phyloP scores from a whole-genome alignment of 2,888 invertebrate genomes.

The Hirudinaria manillensis region DNA sequence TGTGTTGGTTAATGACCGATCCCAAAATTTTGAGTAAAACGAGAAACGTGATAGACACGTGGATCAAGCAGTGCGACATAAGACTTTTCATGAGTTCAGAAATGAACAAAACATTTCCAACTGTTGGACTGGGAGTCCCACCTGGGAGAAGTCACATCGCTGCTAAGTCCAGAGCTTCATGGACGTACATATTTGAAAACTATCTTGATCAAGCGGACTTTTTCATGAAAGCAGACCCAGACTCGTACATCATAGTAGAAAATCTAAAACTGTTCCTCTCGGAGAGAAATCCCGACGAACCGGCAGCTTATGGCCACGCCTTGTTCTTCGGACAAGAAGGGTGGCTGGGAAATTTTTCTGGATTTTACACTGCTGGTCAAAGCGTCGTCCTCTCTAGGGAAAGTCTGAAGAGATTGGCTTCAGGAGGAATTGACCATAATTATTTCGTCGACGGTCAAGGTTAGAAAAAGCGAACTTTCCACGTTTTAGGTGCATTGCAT shows the following conservation, averaged over 20 bases:
- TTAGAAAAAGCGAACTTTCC: background rate
- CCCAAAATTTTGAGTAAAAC: slow-evolving; percentile 31
- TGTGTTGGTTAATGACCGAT: slow-evolving; percentile 38
- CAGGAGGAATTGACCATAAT: background rate
- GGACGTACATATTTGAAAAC: slow-evolving; percentile 34
- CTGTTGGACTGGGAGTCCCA: slow-evolving; percentile 35
- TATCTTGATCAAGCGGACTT: slow-evolving; percentile 25
- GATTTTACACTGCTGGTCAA: slow-evolving; percentile 30
- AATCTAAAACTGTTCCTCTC: slow-evolving; percentile 24
- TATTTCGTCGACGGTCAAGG: slow-evolving; percentile 26
- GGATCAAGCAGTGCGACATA: slow-evolving; percentile 37
- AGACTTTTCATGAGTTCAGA: slow-evolving; percentile 38
- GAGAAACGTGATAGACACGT: slow-evolving; percentile 35
- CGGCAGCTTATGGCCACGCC: slow-evolving; percentile 29
- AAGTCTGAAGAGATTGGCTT: slow-evolving; percentile 21
- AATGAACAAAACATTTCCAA: slow-evolving; percentile 35
- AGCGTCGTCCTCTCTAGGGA: slow-evolving; percentile 25
- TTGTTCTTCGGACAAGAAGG: background rate
- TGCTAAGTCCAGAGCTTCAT: slow-evolving; percentile 38
- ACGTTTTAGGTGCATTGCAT: too few relatives aligned
- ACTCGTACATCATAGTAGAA: slow-evolving; percentile 29
- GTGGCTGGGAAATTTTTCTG: slow-evolving; percentile 22
- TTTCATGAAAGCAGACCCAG: slow-evolving; percentile 32
- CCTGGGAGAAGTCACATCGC: slow-evolving; percentile 37
- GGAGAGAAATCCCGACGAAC: slow-evolving; percentile 10